Evolutionary conservation across 2,888 invertebrate species (phyloP).

Genomic region (Pemphredon lugubris): DNA sequence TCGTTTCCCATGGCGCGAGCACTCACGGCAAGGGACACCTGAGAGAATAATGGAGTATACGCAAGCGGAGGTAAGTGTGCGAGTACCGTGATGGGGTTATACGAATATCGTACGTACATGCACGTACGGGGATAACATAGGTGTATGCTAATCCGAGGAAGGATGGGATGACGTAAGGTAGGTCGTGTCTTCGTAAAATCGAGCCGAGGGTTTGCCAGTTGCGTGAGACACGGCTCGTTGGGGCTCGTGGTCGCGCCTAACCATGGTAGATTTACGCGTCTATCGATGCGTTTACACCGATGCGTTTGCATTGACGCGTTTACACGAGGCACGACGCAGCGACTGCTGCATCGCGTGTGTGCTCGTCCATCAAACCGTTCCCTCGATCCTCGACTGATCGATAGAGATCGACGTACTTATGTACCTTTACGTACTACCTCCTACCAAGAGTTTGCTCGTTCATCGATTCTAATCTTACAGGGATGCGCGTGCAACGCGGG

Average conservation of each 20-base stretch:
- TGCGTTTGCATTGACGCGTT: conserved; percentile 49
- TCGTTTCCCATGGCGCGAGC: not conserved
- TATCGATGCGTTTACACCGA: conserved; percentile 61
- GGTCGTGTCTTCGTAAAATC: conserved; percentile 65
- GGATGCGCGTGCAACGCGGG: conserved; percentile 7
- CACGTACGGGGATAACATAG: too few relatives aligned
- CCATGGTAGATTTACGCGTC: conserved; percentile 69
- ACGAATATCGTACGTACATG: too few relatives aligned
- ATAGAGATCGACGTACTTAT: conserved; percentile 3
- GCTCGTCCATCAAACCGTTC: conserved; percentile 1
- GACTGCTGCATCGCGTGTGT: conserved; percentile 9
- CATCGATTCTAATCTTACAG: conserved; percentile 41
- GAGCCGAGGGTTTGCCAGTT: conserved; percentile 57
- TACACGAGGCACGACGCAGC: conserved; percentile 43
- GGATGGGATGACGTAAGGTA: conserved; percentile 41
- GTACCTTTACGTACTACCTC: not conserved
- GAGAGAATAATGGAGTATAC: conserved; percentile 43
- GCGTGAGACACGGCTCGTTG: conserved; percentile 57
- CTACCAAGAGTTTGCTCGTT: not conserved
- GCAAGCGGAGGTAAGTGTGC: conserved; percentile 20
- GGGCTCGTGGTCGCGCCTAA: conserved; percentile 59
- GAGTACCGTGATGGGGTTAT: not conserved
- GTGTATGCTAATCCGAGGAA: conserved; percentile 44
- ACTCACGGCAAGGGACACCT: not conserved
- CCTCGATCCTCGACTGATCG: conserved; percentile 45